These are phyloP conservation scores for Crypturellus undulatus DNA, from an alignment of 2,113 vertebrate species.

Conservation along the genomic window DNA sequence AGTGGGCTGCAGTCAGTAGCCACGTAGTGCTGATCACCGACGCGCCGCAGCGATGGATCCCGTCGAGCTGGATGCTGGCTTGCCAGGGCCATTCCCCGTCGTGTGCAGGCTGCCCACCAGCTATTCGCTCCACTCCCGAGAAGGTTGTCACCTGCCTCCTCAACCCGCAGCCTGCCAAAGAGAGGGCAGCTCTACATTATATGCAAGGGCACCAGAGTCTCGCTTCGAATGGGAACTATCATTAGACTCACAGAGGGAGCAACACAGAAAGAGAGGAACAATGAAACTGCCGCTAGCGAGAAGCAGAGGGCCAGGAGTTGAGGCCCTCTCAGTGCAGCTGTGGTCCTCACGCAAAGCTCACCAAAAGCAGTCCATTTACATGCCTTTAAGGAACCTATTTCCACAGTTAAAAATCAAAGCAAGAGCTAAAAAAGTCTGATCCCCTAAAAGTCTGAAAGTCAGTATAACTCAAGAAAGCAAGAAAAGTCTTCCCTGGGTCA, in stretches of 20 bases:
- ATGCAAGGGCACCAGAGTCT: background rate
- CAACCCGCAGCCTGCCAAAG: constrained; percentile 75
- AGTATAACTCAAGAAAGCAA: background rate
- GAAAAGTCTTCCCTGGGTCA: background rate
- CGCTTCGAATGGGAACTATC: background rate
- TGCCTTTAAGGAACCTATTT: background rate
- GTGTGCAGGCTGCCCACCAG: constrained; percentile 79
- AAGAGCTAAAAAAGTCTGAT: background rate
- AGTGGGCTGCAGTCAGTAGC: constrained; percentile 95
- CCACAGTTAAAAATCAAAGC: background rate
- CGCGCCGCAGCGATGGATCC: constrained; percentile 87
- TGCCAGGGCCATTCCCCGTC: constrained; percentile 93
- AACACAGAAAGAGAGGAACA: background rate
- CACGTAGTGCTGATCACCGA: constrained; percentile 87
- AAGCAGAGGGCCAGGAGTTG: background rate
- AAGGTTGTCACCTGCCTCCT: constrained; percentile 58
- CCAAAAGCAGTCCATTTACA: background rate
- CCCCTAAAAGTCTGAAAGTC: background rate
- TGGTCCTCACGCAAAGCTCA: background rate
- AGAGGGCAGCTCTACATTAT: background rate
- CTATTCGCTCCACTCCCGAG: constrained; percentile 81
- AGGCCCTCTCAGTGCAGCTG: background rate
- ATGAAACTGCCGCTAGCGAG: background rate
- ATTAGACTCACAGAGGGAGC: background rate
- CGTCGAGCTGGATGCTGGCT: constrained; percentile 88